Base-by-base conservation (phyloP, 37 sponge, comb jelly and placozoan species). In the Geodia barretti region DNA sequence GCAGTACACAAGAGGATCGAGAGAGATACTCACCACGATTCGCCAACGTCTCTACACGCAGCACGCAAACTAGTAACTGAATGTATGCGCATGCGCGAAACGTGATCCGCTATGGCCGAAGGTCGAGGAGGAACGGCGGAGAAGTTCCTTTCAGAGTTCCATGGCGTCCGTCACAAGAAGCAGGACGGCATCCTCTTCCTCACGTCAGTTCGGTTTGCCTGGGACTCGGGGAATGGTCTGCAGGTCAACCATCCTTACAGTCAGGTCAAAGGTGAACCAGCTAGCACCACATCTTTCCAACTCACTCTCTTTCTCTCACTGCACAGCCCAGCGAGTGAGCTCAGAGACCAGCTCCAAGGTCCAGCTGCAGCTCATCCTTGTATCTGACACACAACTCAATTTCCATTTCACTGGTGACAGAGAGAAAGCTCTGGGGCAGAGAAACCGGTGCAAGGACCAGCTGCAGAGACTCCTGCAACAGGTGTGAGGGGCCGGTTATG, bases 351-450 rank as follows among this genome's bases (percentile, higher is more conserved):
- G 84, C n/a, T 72, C 82, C 29, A 96, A 90, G 67, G 85, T 96
- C 1, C 96, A 96, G 73, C 73, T 96, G 38, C 96, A 96, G 68
- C 42, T 93, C 31, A 67, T 93, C n/a, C 86, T 96, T 0, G 78
- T 84, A 62, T 66, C 84, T 43, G 79, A 66, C 25, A 61, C 90
- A 0, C 58, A 39, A 21, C 33, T 71, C 35, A 88, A 81, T 47
- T 96, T 96, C 42, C 96, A 96, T 47, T 96, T 93, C 72, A 80
- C 81, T 31, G 90, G 83, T 23, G 70, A 35, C 4, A 47, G 54
- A 47, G 54, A 47, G 14, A 41, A 77, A 39, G 84, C 91, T 1
- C 32, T 68, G 0, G 39, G n/a, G 8, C 86, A 90, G 32, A 67
- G 96, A 37, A 54, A 86, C 64, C 43, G 64, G 64, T 89, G 80